Evolutionary conservation across 2,113 vertebrate species (phyloP).

Genomic region (Andinoacara biseriatus): DNA sequence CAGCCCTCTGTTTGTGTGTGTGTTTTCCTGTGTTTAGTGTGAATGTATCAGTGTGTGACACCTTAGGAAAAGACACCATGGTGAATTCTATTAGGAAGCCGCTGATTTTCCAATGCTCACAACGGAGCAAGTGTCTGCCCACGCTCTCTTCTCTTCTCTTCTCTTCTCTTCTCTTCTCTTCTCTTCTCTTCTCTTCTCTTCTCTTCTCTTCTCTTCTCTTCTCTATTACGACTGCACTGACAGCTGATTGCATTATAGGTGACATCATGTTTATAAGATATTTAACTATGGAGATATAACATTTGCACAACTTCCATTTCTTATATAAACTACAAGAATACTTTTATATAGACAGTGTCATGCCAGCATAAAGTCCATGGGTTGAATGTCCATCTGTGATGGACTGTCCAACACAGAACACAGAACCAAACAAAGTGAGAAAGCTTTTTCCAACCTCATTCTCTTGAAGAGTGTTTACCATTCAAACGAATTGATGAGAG

Average conservation of each 20-base stretch:
- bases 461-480: neutral
- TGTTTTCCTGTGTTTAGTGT: conserved; percentile 25
- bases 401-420: neutral
- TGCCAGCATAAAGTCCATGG: no score
- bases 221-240: conserved; percentile 55
- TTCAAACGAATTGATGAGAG: neutral
- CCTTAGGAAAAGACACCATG: conserved; percentile 60
- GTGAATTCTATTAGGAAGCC: conserved; percentile 64
- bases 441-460: neutral
- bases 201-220: neutral
- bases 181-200: neutral
- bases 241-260: conserved; percentile 66
- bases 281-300: neutral
- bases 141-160: conserved; percentile 15
- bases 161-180: neutral
- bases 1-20: conserved; percentile 37
- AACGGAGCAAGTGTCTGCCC: conserved; percentile 52
- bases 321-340: neutral
- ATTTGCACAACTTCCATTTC: neutral
- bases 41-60: conserved; percentile 46
- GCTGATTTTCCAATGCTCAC: conserved; percentile 58
- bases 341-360: neutral
- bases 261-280: conserved; percentile 35
- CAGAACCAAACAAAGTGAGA: neutral
- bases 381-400: neutral